Evolutionary conservation across 1,140 invertebrate species (phyloP).

Genomic region (Drosophila nasuta): DNA sequence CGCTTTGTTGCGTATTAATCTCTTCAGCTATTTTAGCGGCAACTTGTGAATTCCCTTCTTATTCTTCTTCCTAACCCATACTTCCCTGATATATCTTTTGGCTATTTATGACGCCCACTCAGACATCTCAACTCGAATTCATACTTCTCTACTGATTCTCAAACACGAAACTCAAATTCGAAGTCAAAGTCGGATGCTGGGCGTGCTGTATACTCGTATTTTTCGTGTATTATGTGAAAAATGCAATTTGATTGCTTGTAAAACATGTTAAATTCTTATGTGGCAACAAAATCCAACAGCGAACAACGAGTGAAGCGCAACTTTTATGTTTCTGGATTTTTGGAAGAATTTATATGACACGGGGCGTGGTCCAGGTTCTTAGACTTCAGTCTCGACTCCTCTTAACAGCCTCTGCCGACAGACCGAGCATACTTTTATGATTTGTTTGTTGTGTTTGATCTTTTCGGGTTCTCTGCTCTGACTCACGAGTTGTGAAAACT

Average conservation of each 20-base stretch:
- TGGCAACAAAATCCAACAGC: constrained; percentile 50
- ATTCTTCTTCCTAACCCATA: constrained; percentile 3
- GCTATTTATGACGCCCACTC: constrained; percentile 64
- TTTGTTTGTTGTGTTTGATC: constrained; percentile 45
- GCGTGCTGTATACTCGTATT: not conserved
- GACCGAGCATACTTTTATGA: constrained; percentile 44
- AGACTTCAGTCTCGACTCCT: not conserved
- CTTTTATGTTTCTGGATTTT: constrained; percentile 74
- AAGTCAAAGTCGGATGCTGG: not conserved
- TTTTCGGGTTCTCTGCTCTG: constrained; percentile 20
- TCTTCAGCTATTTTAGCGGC: constrained; percentile 64
- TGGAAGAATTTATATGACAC: constrained; percentile 74
- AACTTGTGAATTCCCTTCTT: constrained; percentile 59
- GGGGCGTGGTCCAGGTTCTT: constrained; percentile 57
- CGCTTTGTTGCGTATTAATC: constrained; percentile 50
- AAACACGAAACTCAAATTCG: not conserved
- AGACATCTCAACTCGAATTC: constrained; percentile 27
- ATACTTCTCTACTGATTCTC: not conserved
- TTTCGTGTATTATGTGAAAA: constrained; percentile 71
- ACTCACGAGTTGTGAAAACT: constrained; percentile 34
- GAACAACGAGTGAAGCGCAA: constrained; percentile 29
- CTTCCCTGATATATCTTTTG: constrained; percentile 3
- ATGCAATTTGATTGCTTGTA: constrained; percentile 83
- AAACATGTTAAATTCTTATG: constrained; percentile 78
- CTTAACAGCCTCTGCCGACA: not conserved